These are phyloP conservation scores for Watsonalla cultraria DNA, from an alignment of 2,888 invertebrate genomes.

Conservation along the genomic window DNA sequence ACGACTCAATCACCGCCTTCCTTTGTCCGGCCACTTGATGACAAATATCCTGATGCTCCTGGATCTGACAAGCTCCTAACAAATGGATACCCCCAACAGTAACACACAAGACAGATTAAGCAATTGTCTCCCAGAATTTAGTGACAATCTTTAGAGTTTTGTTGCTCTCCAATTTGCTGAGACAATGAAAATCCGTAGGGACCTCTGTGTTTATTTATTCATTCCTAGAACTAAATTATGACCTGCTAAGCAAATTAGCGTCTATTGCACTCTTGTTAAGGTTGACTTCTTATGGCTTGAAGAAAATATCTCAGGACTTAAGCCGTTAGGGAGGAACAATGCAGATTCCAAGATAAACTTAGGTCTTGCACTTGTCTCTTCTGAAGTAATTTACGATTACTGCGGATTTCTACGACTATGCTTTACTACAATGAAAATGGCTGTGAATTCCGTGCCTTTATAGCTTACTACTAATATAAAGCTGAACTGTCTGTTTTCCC, in stretches of 20 bases:
- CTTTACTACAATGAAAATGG: not conserved
- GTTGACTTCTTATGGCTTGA: not conserved
- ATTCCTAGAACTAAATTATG: not conserved
- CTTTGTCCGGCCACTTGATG: slow-evolving; percentile 45
- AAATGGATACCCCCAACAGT: not conserved
- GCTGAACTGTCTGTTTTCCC: too few relatives aligned
- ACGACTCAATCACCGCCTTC: slow-evolving; percentile 36
- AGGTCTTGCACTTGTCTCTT: not conserved
- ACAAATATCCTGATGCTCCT: slow-evolving; percentile 31
- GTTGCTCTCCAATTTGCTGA: not conserved
- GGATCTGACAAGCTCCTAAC: slow-evolving; percentile 12
- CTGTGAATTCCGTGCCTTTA: not conserved
- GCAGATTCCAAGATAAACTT: not conserved
- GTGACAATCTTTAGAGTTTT: not conserved
- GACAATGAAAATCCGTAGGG: not conserved
- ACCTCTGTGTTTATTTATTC: not conserved
- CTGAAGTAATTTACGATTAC: not conserved
- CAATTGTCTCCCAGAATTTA: not conserved
- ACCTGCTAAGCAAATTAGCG: not conserved
- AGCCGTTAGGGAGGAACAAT: not conserved
- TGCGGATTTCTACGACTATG: not conserved
- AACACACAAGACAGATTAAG: not conserved
- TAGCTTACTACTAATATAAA: too few relatives aligned
- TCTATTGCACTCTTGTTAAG: not conserved
- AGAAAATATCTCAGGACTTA: not conserved